These are phyloP conservation scores for Sinelater perroti DNA, from an alignment of 2,888 invertebrate species.

Conservation along the genomic window DNA sequence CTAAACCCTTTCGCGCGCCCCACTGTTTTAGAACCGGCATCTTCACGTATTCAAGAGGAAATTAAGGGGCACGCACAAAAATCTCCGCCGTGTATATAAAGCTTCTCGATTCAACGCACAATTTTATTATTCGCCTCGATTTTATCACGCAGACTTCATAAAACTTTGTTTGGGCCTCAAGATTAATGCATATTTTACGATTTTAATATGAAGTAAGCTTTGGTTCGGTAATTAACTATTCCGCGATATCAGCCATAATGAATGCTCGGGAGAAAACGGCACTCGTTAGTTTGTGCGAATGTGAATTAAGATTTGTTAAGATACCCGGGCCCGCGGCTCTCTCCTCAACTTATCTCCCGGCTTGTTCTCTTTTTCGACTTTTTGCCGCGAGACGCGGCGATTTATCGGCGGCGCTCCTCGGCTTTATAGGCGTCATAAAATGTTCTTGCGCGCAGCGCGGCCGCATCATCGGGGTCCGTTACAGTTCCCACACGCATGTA, in stretches of 20 bases:
- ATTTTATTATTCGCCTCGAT: constrained; percentile 58
- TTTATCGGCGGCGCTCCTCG: constrained; percentile 19
- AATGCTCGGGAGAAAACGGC: constrained; percentile 43
- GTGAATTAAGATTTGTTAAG: constrained; percentile 44
- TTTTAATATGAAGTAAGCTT: constrained; percentile 55
- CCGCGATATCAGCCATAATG: constrained; percentile 50
- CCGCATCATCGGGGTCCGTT: too few relatives aligned
- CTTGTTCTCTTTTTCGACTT: constrained; percentile 32
- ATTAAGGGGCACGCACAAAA: constrained; percentile 54
- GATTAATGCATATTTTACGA: constrained; percentile 59
- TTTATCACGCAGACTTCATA: constrained; percentile 57
- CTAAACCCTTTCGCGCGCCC: constrained; percentile 47
- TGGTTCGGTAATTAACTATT: constrained; percentile 54
- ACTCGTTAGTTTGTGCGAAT: constrained; percentile 44
- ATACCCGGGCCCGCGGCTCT: constrained; percentile 31
- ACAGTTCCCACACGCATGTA: too few relatives aligned
- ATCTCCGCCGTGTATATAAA: constrained; percentile 50
- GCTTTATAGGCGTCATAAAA: constrained; percentile 17
- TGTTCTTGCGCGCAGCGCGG: constrained; percentile 7
- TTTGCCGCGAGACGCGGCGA: constrained; percentile 29
- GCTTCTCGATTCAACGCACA: constrained; percentile 54
- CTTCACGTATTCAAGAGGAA: constrained; percentile 53
- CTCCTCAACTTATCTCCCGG: constrained; percentile 26
- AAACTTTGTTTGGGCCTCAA: constrained; percentile 54
- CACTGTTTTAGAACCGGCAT: constrained; percentile 49